A percentile compares a stretch with the other conserved stretches of the same genome.
Evolutionary conservation across 2,797 vertebrate genomes (phyloP).

Genomic region (Amniataba percoides): DNA sequence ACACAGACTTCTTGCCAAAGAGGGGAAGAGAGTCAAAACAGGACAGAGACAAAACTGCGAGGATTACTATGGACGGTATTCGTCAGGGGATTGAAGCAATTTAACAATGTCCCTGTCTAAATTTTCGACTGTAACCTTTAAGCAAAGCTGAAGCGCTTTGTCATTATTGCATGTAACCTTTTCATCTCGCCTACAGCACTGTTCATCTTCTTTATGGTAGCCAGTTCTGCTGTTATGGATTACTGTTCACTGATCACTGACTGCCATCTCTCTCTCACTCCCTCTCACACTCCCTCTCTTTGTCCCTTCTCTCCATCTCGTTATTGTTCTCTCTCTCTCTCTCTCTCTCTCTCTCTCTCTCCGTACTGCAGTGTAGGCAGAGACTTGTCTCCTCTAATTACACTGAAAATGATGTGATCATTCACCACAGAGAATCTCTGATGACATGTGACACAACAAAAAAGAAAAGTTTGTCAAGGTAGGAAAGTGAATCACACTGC

Average conservation of each 20-base stretch:
- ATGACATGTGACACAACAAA: slow-evolving; percentile 75
- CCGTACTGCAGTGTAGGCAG: slow-evolving; percentile 68
- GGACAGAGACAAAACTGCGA: not conserved
- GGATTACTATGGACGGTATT: slow-evolving; percentile 6
- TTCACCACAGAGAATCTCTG: slow-evolving; percentile 68
- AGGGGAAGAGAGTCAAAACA: slow-evolving; percentile 5
- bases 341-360: slow-evolving; percentile 45
- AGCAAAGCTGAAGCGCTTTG: slow-evolving; percentile 67
- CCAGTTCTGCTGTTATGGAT: slow-evolving; percentile 73
- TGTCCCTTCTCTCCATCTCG: slow-evolving; percentile 17
- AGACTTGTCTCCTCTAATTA: slow-evolving; percentile 79
- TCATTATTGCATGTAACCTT: slow-evolving; percentile 76
- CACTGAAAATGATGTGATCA: slow-evolving; percentile 72
- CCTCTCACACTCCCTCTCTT: slow-evolving; percentile 23
- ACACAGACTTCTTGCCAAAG: not conserved
- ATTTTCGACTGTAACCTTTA: slow-evolving; percentile 72
- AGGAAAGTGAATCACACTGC: slow-evolving; percentile 51
- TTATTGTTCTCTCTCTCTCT: slow-evolving; percentile 17
- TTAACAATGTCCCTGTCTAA: slow-evolving; percentile 51
- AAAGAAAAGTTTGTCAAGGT: slow-evolving; percentile 56
- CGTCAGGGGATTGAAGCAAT: slow-evolving; percentile 25
- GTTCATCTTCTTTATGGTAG: slow-evolving; percentile 69
- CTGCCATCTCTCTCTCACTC: slow-evolving; percentile 49
- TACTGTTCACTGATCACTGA: slow-evolving; percentile 73
- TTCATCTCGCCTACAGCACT: slow-evolving; percentile 73